phyloP scores from a whole-genome alignment of 35 echinoderm and acorn worm species.

The Ptychodera flava region DNA sequence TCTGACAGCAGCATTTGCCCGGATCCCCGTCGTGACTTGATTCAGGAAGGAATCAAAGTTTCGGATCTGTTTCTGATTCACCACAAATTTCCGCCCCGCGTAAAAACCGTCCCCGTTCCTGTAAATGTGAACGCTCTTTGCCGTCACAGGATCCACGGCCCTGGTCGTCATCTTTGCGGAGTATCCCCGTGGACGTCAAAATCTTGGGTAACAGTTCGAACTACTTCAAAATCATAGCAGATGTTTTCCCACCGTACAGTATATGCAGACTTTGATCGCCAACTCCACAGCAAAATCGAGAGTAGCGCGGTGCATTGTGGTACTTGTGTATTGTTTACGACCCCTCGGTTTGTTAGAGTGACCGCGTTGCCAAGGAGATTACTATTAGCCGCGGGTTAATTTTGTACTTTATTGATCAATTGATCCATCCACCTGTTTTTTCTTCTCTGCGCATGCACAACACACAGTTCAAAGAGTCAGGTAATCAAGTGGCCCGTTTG shows the following conservation, averaged over 20 bases:
- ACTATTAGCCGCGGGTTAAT: too few relatives aligned
- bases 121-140: slow-evolving; percentile 65
- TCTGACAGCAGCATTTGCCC: slow-evolving; percentile 45
- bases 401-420: too few relatives aligned
- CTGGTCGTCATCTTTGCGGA: not conserved
- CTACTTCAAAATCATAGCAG: not conserved
- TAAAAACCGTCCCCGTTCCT: slow-evolving; percentile 77
- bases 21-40: slow-evolving; percentile 50
- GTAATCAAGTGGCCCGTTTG: too few relatives aligned
- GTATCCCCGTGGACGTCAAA: not conserved
- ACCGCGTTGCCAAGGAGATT: too few relatives aligned
- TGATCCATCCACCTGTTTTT: too few relatives aligned
- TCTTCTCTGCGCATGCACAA: too few relatives aligned
- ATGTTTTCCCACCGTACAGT: not conserved
- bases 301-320: not conserved
- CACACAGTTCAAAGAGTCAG: too few relatives aligned
- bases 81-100: slow-evolving; percentile 52
- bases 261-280: not conserved
- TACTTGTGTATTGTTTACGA: not conserved
- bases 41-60: slow-evolving; percentile 67
- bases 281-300: not conserved
- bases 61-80: slow-evolving; percentile 52
- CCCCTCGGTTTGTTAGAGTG: not conserved
- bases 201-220: too few relatives aligned
- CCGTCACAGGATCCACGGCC: not conserved